phyloP scores from a whole-genome alignment of 37 sponge, comb jelly and placozoan genomes.

The Ephydatia muelleri region DNA sequence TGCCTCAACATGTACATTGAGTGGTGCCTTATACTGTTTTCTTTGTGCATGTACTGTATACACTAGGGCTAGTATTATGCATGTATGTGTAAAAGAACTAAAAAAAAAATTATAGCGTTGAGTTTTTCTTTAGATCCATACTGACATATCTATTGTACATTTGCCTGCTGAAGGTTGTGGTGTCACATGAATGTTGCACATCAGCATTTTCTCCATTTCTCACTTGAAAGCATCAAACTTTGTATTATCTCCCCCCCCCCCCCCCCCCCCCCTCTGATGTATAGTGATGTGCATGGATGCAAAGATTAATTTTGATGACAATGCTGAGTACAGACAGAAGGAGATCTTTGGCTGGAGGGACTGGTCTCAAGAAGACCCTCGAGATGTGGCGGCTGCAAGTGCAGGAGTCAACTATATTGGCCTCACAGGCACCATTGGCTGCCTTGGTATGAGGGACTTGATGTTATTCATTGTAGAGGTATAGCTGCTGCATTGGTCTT shows the following conservation, averaged over 20 bases:
- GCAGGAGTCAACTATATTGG: constrained; percentile 90
- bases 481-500: neutral
- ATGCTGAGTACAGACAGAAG: constrained; percentile 86
- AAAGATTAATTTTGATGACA: constrained; percentile 96
- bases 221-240: neutral
- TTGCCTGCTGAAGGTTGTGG: neutral
- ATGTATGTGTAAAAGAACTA: neutral
- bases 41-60: neutral
- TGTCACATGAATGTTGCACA: neutral
- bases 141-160: neutral
- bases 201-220: neutral
- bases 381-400: constrained; percentile 87
- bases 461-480: neutral
- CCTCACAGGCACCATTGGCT: constrained; percentile 91
- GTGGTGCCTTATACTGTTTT: neutral
- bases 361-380: constrained; percentile 91
- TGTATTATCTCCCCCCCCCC: no score
- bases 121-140: no score
- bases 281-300: constrained; percentile 95
- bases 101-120: neutral
- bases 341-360: constrained; percentile 73
- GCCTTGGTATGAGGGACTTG: constrained; percentile 76
- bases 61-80: neutral
- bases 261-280: neutral
- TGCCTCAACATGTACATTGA: neutral